Conservation (phyloP, 2,113 vertebrate species). For the Indicator maculatus region DNA sequence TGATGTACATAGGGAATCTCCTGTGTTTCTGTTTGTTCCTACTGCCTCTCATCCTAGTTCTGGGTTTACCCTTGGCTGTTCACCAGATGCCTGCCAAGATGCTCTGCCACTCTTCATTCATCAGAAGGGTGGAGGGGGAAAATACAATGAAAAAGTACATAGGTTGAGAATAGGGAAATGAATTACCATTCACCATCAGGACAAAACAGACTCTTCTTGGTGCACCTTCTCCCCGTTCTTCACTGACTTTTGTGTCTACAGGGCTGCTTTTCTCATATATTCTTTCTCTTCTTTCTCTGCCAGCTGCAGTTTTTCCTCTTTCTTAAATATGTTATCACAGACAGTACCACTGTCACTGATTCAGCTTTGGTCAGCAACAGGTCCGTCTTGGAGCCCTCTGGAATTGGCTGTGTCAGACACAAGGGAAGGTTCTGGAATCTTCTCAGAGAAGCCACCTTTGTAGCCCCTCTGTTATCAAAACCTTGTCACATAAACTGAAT, state of each 20-base stretch:
- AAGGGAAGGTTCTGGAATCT: not conserved
- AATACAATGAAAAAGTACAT: not conserved
- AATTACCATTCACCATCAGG: not conserved
- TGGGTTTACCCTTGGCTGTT: not conserved
- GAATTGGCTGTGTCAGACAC: too few relatives aligned
- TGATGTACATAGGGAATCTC: not conserved
- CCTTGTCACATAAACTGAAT: not conserved
- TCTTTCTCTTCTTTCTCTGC: not conserved
- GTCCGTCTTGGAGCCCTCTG: not conserved
- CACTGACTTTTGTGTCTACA: not conserved
- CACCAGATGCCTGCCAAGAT: not conserved
- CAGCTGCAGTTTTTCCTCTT: not conserved
- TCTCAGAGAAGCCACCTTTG: not conserved
- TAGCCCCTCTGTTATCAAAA: not conserved
- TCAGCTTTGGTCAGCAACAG: not conserved
- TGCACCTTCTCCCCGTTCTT: too few relatives aligned
- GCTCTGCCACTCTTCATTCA: not conserved
- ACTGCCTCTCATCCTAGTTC: not conserved
- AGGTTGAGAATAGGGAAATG: not conserved
- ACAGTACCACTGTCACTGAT: rapidly evolving
- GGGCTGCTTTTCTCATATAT: not conserved
- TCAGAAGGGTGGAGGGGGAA: not conserved
- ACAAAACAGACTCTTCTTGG: not conserved
- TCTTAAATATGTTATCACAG: not conserved
- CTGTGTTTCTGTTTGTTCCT: not conserved